Percentiles rank a stretch among this genome's conserved stretches.
Evolutionary conservation across 1,140 invertebrate species (phyloP).

Genomic region (Drosophila nikananu): DNA sequence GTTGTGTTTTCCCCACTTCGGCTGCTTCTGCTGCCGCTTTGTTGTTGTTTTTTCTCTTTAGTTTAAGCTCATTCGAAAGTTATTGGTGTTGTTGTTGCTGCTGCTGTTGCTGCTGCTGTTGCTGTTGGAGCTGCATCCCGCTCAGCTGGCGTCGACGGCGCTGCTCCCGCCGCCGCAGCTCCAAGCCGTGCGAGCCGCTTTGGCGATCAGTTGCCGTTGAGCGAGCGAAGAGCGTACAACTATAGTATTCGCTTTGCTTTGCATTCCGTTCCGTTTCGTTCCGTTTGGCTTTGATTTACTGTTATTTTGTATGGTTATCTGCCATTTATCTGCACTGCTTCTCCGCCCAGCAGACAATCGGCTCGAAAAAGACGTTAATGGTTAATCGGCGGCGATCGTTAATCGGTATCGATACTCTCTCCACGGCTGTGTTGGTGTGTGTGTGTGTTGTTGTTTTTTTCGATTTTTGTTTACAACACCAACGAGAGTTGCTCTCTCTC

Average conservation of each 20-base stretch:
- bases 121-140: slow-evolving; percentile 61
- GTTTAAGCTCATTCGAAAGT: slow-evolving; percentile 77
- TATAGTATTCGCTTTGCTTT: slow-evolving; percentile 42
- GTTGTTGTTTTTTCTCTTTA: slow-evolving; percentile 8
- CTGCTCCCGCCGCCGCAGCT: slow-evolving; percentile 29
- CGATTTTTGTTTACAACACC: slow-evolving; percentile 31
- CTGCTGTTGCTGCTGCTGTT: not conserved
- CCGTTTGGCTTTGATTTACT: slow-evolving; percentile 29
- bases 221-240: slow-evolving; percentile 72
- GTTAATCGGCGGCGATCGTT: slow-evolving; percentile 20
- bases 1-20: slow-evolving; percentile 18
- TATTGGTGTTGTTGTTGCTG: slow-evolving; percentile 45
- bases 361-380: slow-evolving; percentile 17
- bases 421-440: slow-evolving; percentile 14
- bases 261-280: slow-evolving; percentile 15
- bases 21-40: not conserved
- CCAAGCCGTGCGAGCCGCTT: not conserved
- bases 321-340: slow-evolving; percentile 19
- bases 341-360: slow-evolving; percentile 21
- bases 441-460: slow-evolving; percentile 11
- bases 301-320: slow-evolving; percentile 36
- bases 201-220: slow-evolving; percentile 70
- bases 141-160: slow-evolving; percentile 22
- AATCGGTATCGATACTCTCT: slow-evolving; percentile 33
- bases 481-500: slow-evolving; percentile 13